Evolutionary conservation across 1,140 invertebrate species (phyloP).

Genomic region (Ctenoplectra terminalis): DNA sequence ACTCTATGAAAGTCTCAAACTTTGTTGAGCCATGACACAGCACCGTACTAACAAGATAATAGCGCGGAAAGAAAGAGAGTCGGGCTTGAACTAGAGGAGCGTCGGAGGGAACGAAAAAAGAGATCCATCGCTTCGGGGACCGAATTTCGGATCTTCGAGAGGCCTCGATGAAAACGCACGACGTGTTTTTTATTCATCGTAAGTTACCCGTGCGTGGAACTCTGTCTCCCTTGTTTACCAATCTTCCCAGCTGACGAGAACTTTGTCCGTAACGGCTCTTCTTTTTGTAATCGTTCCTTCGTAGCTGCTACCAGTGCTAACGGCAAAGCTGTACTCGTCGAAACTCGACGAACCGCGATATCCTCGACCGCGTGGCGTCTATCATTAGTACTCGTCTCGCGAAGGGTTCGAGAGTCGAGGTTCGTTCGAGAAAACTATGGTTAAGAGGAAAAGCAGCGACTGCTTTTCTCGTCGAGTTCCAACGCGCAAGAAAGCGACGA

Average conservation of each 20-base stretch:
- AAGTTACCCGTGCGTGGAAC: conserved; percentile 47
- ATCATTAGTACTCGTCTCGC: conserved; percentile 59
- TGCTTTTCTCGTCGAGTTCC: not conserved
- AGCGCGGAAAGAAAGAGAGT: conserved; percentile 36
- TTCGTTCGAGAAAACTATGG: not conserved
- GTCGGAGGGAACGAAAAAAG: not conserved
- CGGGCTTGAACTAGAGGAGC: not conserved
- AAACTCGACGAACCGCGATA: conserved; percentile 56
- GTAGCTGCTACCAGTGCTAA: not conserved
- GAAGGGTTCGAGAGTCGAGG: conserved; percentile 27
- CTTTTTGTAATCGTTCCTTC: not conserved
- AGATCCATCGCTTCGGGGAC: conserved; percentile 14
- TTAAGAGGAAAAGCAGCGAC: not conserved
- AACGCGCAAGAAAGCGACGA: not conserved
- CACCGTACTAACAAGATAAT: conserved; percentile 52
- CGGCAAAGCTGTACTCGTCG: conserved; percentile 36
- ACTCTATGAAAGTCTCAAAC: conserved; percentile 47
- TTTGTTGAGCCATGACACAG: conserved; percentile 52
- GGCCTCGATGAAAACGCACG: conserved; percentile 54
- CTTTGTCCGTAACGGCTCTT: not conserved
- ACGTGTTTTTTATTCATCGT: conserved; percentile 69
- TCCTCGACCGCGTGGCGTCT: conserved; percentile 53
- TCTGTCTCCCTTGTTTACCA: conserved; percentile 21
- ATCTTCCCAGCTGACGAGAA: not conserved
- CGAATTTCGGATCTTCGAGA: conserved; percentile 24